Percentiles rank a stretch among this genome's conserved stretches.
phyloP scores from a whole-genome alignment of 2,113 vertebrate species.

The Xenotilapia flavipinnis region DNA sequence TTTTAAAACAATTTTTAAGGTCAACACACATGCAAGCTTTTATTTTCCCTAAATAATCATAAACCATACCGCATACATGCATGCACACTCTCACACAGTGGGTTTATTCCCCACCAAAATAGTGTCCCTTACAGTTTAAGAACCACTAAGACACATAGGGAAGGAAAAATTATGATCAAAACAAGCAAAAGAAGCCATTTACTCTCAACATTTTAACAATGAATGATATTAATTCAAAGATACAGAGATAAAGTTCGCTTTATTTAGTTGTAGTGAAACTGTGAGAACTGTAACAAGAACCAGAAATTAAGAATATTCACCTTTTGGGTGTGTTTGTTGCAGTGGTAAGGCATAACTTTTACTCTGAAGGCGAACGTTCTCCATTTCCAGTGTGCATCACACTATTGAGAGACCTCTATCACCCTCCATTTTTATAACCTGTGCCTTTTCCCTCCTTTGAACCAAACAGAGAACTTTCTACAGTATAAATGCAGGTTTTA shows the following conservation, averaged over 20 bases:
- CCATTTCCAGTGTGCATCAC: neutral
- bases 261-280: neutral
- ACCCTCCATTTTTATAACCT: neutral
- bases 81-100: neutral
- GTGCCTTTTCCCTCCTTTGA: neutral
- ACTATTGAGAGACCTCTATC: neutral
- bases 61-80: fast-evolving
- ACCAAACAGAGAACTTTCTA: neutral
- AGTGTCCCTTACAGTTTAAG: neutral
- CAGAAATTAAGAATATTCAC: neutral
- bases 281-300: neutral
- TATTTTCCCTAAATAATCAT: neutral
- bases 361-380: neutral
- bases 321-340: neutral
- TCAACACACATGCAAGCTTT: neutral
- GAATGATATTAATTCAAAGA: neutral
- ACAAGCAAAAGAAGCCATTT: neutral
- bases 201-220: neutral
- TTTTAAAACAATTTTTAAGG: neutral
- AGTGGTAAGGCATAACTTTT: neutral
- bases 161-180: neutral
- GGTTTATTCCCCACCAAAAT: neutral
- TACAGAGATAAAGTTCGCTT: fast-evolving
- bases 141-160: neutral
- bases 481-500: neutral